Base-by-base conservation (phyloP, 2,797 vertebrate genomes). In the Luscinia luscinia region DNA sequence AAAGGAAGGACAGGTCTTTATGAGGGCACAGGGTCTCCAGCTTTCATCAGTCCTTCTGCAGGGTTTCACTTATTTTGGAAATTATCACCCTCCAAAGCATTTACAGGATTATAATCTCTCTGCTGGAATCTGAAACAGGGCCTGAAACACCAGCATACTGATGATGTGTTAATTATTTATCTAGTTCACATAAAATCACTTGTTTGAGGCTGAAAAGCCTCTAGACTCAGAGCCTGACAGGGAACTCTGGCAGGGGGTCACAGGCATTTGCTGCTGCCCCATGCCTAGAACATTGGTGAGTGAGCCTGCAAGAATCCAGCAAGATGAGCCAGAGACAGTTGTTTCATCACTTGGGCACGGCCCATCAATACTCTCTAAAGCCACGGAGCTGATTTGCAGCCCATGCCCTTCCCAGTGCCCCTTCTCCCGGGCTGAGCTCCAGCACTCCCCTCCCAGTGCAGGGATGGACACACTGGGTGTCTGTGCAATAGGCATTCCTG, bases 381-480 rank as follows among this genome's bases (percentile, higher is more conserved):
- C 10, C 20, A 0, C 1, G 30, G 34, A 61, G 22, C 55, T 2
- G 30, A 28, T 4, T 3, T 2, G 4, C 27, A 11, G 19, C 5
- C 6, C 1, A 6, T 19, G 21, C 52, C 48, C n/a, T 63, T 20
- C 46, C 36, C 12, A 8, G 2, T 3, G 36, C 12, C 18, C 9
- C 15, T 36, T 5, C 13, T 24, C n/a, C 69, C 2, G 62, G 52
- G 19, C 27, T 84, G 61, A 86, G 58, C n/a, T 40, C 46, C 51
- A 45, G 4, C 0, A 0, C 2, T 22, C 36, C 24, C 23, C 10
- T 30, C 62, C 9, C 15, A 0, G 12, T 1, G 15, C 24, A 1
- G 52, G 26, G 43, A 34, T 2, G 23, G 38, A 23, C 26, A 9
- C 43, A 32, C 26, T 1, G 12, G 11, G 10, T 43, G 28, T 45